Evolutionary conservation across 2,797 vertebrate genomes (phyloP).

Genomic region (Acrossocheilus fasciatus): DNA sequence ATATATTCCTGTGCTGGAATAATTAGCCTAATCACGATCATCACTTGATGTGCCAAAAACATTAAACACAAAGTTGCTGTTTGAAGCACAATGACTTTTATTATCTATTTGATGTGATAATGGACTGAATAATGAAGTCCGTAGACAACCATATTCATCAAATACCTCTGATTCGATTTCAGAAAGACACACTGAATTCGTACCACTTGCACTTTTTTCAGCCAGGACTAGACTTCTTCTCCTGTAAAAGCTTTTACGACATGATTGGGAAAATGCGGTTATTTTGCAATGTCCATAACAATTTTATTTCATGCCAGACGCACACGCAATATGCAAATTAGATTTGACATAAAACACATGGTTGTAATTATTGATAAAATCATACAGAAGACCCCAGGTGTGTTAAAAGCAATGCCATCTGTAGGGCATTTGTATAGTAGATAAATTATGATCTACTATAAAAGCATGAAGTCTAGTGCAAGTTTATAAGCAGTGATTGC

Average conservation of each 20-base stretch:
- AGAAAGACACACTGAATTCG: neutral
- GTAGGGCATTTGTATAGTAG: neutral
- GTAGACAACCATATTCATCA: neutral
- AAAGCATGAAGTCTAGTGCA: slow-evolving; percentile 33
- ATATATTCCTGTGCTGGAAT: neutral
- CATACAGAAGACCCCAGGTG: neutral
- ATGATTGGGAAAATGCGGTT: neutral
- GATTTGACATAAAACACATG: slow-evolving; percentile 40
- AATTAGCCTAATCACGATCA: neutral
- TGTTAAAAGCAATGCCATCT: slow-evolving; percentile 59
- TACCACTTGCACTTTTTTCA: neutral
- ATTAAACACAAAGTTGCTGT: neutral
- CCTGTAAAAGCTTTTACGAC: neutral
- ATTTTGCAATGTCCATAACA: neutral
- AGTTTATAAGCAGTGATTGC: neutral
- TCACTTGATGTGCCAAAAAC: neutral
- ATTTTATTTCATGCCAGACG: neutral
- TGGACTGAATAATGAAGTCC: neutral
- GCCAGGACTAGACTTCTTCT: neutral
- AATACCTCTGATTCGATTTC: neutral
- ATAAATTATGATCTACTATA: slow-evolving; percentile 40
- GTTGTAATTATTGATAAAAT: slow-evolving; percentile 35
- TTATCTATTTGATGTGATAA: neutral
- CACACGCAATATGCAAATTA: slow-evolving; percentile 23
- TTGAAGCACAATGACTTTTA: neutral